A percentile compares a stretch with the other conserved stretches of the same genome.
These are phyloP conservation scores for Mirounga angustirostris DNA, from an alignment of 2,113 vertebrate genomes.

Conservation along the genomic window DNA sequence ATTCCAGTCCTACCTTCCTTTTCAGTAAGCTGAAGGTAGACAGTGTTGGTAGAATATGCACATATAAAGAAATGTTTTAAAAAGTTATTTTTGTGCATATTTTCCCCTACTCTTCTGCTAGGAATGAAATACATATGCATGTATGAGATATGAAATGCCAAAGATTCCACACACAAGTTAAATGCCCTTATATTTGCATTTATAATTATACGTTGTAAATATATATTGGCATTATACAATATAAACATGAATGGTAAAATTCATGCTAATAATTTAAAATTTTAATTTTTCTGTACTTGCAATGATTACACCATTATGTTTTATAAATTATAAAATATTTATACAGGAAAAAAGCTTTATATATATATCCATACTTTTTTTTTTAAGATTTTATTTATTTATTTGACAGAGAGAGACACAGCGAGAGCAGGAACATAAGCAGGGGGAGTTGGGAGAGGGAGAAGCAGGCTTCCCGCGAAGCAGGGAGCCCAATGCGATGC, in stretches of 20 bases:
- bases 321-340: conserved; percentile 47
- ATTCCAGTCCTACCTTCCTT: neutral
- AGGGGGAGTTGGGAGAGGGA: too few relatives aligned
- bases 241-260: conserved; percentile 1
- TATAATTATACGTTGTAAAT: neutral
- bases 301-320: neutral
- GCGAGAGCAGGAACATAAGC: too few relatives aligned
- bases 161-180: neutral
- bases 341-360: neutral
- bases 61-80: conserved; percentile 6
- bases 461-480: too few relatives aligned
- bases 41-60: neutral
- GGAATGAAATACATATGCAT: conserved; percentile 32
- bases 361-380: neutral
- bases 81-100: neutral
- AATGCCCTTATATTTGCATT: neutral
- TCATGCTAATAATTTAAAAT: neutral
- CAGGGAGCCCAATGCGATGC: too few relatives aligned
- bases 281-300: neutral
- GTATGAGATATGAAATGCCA: neutral
- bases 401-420: too few relatives aligned
- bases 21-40: neutral
- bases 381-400: too few relatives aligned
- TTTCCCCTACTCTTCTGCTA: neutral
- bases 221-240: neutral